A percentile compares a stretch with the other conserved stretches of the same genome.
phyloP scores from a whole-genome alignment of 2,113 vertebrate species.

The Oncorhynchus kisutch region DNA sequence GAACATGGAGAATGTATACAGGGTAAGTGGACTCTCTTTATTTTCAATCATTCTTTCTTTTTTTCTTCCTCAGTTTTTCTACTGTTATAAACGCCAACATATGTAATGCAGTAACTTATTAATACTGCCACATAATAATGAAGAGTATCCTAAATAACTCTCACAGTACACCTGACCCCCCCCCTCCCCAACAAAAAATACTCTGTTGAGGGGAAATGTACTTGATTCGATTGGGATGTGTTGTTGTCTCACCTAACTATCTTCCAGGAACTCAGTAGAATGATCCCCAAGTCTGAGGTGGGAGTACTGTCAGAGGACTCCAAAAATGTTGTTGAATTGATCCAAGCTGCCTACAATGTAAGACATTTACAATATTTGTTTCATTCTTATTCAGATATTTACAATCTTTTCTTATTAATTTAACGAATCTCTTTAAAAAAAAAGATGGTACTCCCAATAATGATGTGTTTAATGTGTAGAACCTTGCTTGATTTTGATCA shows the following conservation, averaged over 20 bases:
- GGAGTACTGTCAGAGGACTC: conserved; percentile 84
- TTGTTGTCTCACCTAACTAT: not conserved
- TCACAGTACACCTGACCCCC: no score
- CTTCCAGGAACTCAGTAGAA: conserved; percentile 82
- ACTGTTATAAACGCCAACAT: no score
- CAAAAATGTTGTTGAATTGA: conserved; percentile 85
- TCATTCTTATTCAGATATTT: no score
- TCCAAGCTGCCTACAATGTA: conserved; percentile 86
- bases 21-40: conserved; percentile 43
- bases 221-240: no score
- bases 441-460: no score
- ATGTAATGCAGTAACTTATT: no score
- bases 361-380: conserved; percentile 41
- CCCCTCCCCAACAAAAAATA: no score
- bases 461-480: no score
- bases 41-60: not conserved
- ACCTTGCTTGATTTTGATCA: no score
- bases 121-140: no score
- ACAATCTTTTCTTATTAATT: not conserved
- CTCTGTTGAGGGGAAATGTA: no score
- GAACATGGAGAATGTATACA: conserved; percentile 65
- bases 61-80: not conserved
- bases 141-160: no score
- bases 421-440: not conserved
- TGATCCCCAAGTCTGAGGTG: conserved; percentile 94